Base-by-base conservation (phyloP, 2,888 invertebrate species). In the Chrysodeixis includens region DNA sequence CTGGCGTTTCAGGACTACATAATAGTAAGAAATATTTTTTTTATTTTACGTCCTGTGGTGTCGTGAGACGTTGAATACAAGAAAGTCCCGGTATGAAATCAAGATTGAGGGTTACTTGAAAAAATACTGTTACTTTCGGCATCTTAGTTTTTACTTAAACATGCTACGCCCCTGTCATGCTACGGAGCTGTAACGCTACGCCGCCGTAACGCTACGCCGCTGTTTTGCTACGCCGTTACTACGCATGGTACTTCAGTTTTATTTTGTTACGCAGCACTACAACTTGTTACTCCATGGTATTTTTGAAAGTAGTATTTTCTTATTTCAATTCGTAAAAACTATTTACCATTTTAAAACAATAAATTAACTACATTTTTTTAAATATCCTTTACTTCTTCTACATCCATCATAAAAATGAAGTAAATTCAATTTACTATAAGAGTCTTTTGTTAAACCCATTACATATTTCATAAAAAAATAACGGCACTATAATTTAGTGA, bases 1-100 rank as follows among this genome's bases (percentile, higher is more conserved):
- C 62, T 61, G 60, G 65, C 76, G 69, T 72, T 76, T 76, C 59
- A 61, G 73, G 76, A 65, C 75, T 74, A 70, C 56, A 30, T 70
- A 69, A 70, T 56, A 40, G 52, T 18, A 53, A 62, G 32, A 62
- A 74, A 71, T 75, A 74, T 71, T 74, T 70, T n/a, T 73, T 75
- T 70, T 73, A 66, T 70, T 62, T 56, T 30, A 52, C 65, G 46
- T 58, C 49, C 16, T 44, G 49, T 30, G 35, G 30, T 26, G 16
- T 49, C 20, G 18, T 16, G 35, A 14, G 18, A 20, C 46, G 46
- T 49, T 10, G 46, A 35, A 5, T 14, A 40, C 5, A 40, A 14
- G n/a, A n/a, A n/a, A n/a, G n/a, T 40, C 2, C n/a, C 7, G 1
- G 46, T 18, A 46, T 18, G 8, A 16, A 14, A 16, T 16, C 8